A percentile compares a stretch with the other conserved stretches of the same genome.
phyloP scores from a whole-genome alignment of 2,797 vertebrate species.

The Xerus rutilus region DNA sequence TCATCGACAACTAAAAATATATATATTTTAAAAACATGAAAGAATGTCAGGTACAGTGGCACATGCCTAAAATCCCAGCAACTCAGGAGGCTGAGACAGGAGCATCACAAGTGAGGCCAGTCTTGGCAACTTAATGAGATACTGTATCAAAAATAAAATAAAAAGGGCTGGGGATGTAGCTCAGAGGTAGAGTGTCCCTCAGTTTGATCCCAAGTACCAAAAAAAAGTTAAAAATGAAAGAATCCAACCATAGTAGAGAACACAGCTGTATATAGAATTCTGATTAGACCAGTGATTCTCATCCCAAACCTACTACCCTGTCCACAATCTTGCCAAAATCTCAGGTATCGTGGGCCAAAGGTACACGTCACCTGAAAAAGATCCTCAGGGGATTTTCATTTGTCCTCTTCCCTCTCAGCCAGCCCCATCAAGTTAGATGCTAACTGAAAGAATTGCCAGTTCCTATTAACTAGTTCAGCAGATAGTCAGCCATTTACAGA shows the following conservation, averaged over 20 bases:
- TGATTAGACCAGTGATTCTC: slow-evolving; percentile 12
- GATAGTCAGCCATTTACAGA: slow-evolving; percentile 9
- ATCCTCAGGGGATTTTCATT: slow-evolving; percentile 7
- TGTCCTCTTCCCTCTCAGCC: neutral
- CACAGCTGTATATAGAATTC: neutral
- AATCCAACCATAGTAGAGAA: slow-evolving; percentile 4
- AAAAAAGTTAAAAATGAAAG: neutral
- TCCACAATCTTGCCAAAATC: slow-evolving; percentile 39
- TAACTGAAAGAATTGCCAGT: slow-evolving; percentile 24
- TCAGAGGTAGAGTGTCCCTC: too few species aligned
- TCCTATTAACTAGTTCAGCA: slow-evolving; percentile 1
- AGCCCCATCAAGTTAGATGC: neutral
- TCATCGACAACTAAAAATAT: too few species aligned
- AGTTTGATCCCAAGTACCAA: too few species aligned
- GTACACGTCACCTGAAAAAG: neutral
- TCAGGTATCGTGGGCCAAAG: neutral
- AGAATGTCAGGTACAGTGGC: too few species aligned
- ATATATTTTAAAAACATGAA: too few species aligned
- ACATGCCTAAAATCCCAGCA: too few species aligned
- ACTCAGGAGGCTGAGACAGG: too few species aligned
- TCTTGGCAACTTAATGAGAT: too few species aligned
- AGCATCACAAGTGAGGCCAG: too few species aligned
- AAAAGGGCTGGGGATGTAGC: too few species aligned
- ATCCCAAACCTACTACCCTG: neutral
- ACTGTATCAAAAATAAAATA: too few species aligned